These are phyloP conservation scores for Tipula confusa DNA, from an alignment of 2,888 invertebrate species.

Conservation along the genomic window DNA sequence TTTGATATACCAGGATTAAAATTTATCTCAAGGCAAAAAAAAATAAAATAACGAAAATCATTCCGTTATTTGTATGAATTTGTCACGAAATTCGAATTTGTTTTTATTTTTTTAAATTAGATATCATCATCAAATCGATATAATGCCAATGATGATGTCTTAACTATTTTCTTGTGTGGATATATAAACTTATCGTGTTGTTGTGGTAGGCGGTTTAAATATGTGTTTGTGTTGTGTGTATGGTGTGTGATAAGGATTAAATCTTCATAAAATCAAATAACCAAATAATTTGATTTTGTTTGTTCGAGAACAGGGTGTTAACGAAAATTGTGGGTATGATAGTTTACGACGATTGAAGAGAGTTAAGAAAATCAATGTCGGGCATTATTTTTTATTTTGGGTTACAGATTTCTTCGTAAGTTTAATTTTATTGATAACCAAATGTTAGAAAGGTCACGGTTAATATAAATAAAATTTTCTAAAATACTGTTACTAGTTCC, in stretches of 20 bases:
- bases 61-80: not conserved
- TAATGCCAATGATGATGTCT: not conserved
- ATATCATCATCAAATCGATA: not conserved
- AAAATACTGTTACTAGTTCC: too few relatives aligned
- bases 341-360: too few relatives aligned
- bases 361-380: too few relatives aligned
- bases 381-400: too few relatives aligned
- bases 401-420: too few relatives aligned
- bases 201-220: not conserved
- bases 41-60: not conserved
- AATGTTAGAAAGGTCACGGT: too few relatives aligned
- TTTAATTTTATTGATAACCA: too few relatives aligned
- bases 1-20: too few relatives aligned
- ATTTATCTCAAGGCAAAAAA: not conserved
- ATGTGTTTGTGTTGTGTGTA: not conserved
- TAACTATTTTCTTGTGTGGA: not conserved
- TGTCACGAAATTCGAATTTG: not conserved
- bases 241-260: not conserved
- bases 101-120: not conserved
- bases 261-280: not conserved
- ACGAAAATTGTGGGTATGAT: not conserved
- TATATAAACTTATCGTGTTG: not conserved
- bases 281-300: not conserved
- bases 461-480: too few relatives aligned
- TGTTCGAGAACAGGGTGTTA: not conserved